A percentile compares a stretch with the other conserved stretches of the same genome.
Conservation (phyloP, 2,797 vertebrate genomes). For the Protosalanx chinensis region DNA sequence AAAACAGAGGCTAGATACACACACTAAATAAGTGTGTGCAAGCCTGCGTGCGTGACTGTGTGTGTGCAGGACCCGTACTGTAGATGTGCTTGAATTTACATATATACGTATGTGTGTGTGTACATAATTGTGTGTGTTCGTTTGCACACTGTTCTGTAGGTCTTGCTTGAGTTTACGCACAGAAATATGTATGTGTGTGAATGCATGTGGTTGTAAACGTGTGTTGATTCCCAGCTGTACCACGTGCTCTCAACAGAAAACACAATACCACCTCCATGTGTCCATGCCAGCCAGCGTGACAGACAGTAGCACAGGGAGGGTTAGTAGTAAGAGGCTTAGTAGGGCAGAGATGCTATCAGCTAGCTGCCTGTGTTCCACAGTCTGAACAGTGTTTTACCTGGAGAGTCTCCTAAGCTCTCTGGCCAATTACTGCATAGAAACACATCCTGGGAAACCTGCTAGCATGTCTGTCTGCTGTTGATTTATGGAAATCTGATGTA, state of each 20-base stretch:
- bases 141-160: too few relatives aligned
- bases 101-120: background rate
- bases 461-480: slow-evolving; percentile 11
- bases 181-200: background rate
- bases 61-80: background rate
- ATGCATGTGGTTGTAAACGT: slow-evolving; percentile 4
- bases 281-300: slow-evolving; percentile 26
- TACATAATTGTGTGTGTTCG: too few relatives aligned
- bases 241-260: slow-evolving; percentile 12
- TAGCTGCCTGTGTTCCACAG: background rate
- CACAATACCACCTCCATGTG: slow-evolving; percentile 26
- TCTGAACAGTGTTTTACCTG: slow-evolving; percentile 6
- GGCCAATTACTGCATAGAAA: slow-evolving; percentile 21
- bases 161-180: too few relatives aligned
- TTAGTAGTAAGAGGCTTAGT: slow-evolving; percentile 10
- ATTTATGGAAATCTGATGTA: slow-evolving; percentile 17
- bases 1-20: background rate
- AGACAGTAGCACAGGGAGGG: slow-evolving; percentile 11
- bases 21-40: background rate
- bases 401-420: background rate
- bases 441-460: background rate
- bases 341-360: slow-evolving; percentile 4
- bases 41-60: background rate
- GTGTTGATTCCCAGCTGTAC: too few relatives aligned
- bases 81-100: too few relatives aligned